A percentile compares a stretch with the other conserved stretches of the same genome.
Conservation (phyloP, 1,140 invertebrate genomes). For the Anagrus nilaparvatae region DNA sequence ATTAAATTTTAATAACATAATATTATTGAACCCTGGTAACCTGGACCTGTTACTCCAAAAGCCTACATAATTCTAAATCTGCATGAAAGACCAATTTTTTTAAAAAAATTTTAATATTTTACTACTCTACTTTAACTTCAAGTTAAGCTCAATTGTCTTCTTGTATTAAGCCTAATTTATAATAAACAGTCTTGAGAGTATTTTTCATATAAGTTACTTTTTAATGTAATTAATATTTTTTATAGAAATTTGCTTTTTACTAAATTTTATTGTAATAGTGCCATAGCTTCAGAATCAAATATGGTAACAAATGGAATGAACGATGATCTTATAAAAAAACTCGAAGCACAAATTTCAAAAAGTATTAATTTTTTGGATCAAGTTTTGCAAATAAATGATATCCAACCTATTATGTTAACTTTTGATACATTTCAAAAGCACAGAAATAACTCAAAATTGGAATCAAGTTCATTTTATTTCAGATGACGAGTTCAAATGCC, state of each 20-base stretch:
- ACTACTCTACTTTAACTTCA: no score
- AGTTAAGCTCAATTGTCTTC: no score
- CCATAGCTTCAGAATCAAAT: slow-evolving; percentile 38
- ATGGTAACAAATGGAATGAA: slow-evolving; percentile 29
- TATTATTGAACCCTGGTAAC: no score
- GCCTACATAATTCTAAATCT: no score
- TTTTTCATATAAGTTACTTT: slow-evolving; percentile 49
- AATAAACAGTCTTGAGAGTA: slow-evolving; percentile 44
- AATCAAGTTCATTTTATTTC: slow-evolving; percentile 49
- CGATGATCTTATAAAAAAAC: slow-evolving; percentile 39
- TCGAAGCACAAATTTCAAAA: slow-evolving; percentile 33
- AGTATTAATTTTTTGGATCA: slow-evolving; percentile 37
- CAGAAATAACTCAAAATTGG: slow-evolving; percentile 61
- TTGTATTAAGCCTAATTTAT: no score
- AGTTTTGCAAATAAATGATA: slow-evolving; percentile 27
- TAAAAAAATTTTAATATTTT: no score
- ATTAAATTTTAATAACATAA: no score
- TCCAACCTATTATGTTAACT: slow-evolving; percentile 36
- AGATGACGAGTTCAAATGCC: slow-evolving; percentile 52
- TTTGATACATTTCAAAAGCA: slow-evolving; percentile 43
- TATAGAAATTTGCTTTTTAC: neutral
- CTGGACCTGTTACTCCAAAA: no score
- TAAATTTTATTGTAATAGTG: slow-evolving; percentile 23
- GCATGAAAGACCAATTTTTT: no score
- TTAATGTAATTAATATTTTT: slow-evolving; percentile 1